These are phyloP conservation scores for Alligator mississippiensis DNA, from an alignment of 2,113 vertebrate genomes.

Conservation along the genomic window DNA sequence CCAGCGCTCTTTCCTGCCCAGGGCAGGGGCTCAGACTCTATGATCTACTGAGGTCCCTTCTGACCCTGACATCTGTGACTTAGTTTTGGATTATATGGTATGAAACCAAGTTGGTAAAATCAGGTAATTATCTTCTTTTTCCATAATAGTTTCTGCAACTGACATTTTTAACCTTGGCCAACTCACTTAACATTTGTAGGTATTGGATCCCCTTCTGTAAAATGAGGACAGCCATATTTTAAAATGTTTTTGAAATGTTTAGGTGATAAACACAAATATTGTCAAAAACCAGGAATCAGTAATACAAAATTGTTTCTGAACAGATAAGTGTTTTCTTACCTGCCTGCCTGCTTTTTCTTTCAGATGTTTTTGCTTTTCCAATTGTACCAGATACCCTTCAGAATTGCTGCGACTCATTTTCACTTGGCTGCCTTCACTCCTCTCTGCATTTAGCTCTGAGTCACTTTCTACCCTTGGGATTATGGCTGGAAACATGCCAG, in stretches of 20 bases:
- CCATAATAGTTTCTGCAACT: not conserved
- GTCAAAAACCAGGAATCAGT: not conserved
- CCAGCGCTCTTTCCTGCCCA: too few relatives aligned
- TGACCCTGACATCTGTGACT: too few relatives aligned
- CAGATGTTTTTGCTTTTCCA: conserved; percentile 76
- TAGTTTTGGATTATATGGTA: not conserved
- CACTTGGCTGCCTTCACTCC: not conserved
- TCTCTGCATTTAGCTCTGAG: conserved; percentile 24
- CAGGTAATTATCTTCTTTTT: not conserved
- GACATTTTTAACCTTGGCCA: not conserved
- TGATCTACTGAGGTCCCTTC: too few relatives aligned
- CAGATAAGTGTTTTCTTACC: conserved; percentile 68
- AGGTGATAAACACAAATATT: not conserved
- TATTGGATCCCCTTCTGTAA: not conserved
- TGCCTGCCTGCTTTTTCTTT: conserved; percentile 72
- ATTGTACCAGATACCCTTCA: conserved; percentile 78
- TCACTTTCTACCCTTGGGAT: conserved; percentile 31
- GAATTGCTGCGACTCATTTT: conserved; percentile 71
- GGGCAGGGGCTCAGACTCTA: too few relatives aligned
- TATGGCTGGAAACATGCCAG: conserved; percentile 79
- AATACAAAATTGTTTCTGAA: not conserved
- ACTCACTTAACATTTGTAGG: not conserved
- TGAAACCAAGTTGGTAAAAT: not conserved
- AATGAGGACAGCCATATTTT: not conserved
- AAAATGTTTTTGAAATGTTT: not conserved